Percentiles rank a stretch among this genome's conserved stretches.
Conservation (phyloP, 2,888 invertebrate species). For the Chalcosyrphus nemorum region DNA sequence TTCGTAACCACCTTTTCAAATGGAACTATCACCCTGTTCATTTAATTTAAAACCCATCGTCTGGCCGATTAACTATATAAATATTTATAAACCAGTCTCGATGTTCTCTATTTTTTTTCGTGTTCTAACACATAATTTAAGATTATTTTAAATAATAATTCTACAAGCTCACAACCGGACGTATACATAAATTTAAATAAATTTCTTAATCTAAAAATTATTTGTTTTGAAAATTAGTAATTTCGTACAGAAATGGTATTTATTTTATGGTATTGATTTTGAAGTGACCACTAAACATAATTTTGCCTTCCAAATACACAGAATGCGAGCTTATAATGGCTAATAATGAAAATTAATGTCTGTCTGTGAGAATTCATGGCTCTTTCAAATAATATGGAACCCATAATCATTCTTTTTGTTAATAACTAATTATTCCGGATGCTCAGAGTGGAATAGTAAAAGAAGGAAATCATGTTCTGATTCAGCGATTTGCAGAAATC, state of each 20-base stretch:
- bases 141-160: not conserved
- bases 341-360: no score
- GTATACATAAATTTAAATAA: not conserved
- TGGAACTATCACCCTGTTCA: not conserved
- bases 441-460: no score
- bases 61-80: not conserved
- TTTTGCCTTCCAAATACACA: not conserved
- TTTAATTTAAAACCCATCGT: not conserved
- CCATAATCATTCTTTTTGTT: no score
- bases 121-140: not conserved
- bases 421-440: no score
- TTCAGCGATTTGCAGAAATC: no score
- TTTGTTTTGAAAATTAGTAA: conserved; percentile 3
- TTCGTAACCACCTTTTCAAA: no score
- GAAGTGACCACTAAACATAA: not conserved
- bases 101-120: not conserved
- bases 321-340: not conserved
- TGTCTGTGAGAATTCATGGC: no score
- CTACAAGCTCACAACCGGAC: not conserved
- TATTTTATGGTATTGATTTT: not conserved
- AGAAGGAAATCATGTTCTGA: no score
- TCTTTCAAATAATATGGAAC: no score
- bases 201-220: not conserved
- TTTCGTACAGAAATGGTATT: not conserved
- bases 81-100: not conserved